Evolutionary conservation across 2,888 invertebrate species (phyloP).

Genomic region (Aleiodes alternator): DNA sequence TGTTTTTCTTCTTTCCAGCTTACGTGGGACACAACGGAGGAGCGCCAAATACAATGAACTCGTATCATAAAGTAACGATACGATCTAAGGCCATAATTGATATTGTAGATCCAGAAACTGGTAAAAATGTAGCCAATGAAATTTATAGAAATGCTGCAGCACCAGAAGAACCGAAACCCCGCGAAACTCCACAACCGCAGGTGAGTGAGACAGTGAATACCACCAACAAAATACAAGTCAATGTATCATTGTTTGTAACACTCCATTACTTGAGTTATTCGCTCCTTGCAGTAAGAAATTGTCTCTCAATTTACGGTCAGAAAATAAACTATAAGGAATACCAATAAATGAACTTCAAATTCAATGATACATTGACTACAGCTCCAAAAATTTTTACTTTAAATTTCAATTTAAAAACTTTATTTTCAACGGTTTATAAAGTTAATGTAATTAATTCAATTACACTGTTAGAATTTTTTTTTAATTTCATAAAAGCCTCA

Average conservation of each 20-base stretch:
- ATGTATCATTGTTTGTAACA: not conserved
- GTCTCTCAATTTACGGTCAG: too few species aligned
- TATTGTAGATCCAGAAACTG: conserved; percentile 77
- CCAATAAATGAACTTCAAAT: not conserved
- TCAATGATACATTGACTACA: not conserved
- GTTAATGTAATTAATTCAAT: not conserved
- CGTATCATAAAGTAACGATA: conserved; percentile 61
- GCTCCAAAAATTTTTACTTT: not conserved
- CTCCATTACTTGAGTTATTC: not conserved
- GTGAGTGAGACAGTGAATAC: conserved; percentile 60
- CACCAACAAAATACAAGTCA: not conserved
- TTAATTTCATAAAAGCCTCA: conserved; percentile 47
- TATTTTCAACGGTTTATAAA: not conserved
- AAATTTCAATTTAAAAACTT: not conserved
- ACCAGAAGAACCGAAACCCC: conserved; percentile 77
- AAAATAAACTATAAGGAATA: not conserved
- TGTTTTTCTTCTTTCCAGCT: conserved; percentile 43
- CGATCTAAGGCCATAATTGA: conserved; percentile 71
- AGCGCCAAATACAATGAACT: conserved; percentile 56
- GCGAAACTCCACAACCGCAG: conserved; percentile 77
- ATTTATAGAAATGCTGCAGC: conserved; percentile 76
- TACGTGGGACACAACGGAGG: conserved; percentile 68
- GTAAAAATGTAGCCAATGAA: conserved; percentile 77
- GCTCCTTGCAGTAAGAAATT: not conserved
- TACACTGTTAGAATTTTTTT: not conserved